Percentiles rank a stretch among this genome's conserved stretches.
phyloP scores from a whole-genome alignment of 2,797 vertebrate species.

The Paratrypauchen microcephalus region DNA sequence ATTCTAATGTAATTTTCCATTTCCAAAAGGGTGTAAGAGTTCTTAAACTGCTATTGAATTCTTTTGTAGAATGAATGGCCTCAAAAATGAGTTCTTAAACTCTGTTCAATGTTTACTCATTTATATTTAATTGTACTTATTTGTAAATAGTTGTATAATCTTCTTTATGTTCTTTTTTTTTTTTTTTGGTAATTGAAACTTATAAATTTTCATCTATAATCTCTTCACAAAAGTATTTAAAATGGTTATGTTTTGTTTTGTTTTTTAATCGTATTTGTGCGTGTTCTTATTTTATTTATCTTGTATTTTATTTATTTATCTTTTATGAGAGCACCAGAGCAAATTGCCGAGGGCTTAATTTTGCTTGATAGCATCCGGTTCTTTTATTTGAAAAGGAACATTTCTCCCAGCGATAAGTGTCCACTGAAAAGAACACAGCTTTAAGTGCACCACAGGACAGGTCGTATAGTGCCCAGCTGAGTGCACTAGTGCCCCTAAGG shows the following conservation, averaged over 20 bases:
- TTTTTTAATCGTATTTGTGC: background rate
- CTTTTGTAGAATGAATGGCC: no score
- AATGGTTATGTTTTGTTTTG: rapidly evolving
- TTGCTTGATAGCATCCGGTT: conserved; percentile 3
- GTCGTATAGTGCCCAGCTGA: background rate
- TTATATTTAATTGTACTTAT: no score
- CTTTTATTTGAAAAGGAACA: conserved; percentile 3
- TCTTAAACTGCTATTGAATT: no score
- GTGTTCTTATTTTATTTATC: background rate
- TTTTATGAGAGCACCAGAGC: background rate
- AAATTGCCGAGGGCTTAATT: background rate
- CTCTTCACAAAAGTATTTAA: background rate
- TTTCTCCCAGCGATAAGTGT: background rate
- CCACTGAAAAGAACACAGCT: background rate
- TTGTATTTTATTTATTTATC: background rate
- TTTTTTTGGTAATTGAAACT: background rate
- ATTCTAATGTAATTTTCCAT: no score
- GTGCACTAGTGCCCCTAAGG: background rate
- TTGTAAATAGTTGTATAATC: background rate
- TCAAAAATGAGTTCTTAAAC: no score
- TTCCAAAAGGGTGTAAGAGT: no score
- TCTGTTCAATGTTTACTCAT: no score
- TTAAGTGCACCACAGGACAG: background rate
- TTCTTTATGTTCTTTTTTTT: background rate
- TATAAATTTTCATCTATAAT: background rate